Conservation (phyloP, 37 sponge, comb jelly and placozoan genomes). For the Cladorhizidae sp. region DNA sequence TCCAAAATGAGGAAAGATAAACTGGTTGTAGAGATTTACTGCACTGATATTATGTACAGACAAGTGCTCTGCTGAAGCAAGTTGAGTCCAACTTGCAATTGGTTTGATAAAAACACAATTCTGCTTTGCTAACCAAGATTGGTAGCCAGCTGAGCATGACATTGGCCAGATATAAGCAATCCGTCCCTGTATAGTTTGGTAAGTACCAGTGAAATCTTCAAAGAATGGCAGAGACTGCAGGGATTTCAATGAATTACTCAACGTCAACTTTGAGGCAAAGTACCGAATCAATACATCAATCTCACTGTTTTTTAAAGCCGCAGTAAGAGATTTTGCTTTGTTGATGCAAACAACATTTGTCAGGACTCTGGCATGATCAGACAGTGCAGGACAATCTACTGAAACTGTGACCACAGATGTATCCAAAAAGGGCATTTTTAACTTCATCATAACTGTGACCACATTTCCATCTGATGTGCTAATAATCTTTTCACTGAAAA, state of each 20-base stretch:
- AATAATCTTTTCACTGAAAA: neutral
- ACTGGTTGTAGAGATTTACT: conserved; percentile 25
- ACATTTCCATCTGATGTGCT: neutral
- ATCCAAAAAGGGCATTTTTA: conserved; percentile 33
- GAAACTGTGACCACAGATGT: neutral
- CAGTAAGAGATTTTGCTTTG: neutral
- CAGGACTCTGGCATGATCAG: conserved; percentile 6
- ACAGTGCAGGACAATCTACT: conserved; percentile 18
- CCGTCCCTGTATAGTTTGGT: neutral
- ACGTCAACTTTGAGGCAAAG: neutral
- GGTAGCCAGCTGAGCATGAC: conserved; percentile 5
- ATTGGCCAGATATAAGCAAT: conserved; percentile 42
- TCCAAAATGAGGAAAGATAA: conserved; percentile 35
- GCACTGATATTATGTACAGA: conserved; percentile 7
- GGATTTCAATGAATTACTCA: neutral
- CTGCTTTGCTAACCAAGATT: conserved; percentile 13
- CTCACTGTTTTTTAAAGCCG: neutral
- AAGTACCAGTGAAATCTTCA: conserved; percentile 19
- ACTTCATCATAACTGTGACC: neutral
- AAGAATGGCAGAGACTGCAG: conserved; percentile 53
- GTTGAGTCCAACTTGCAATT: conserved; percentile 20
- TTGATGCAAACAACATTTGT: conserved; percentile 12
- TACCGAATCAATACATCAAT: neutral
- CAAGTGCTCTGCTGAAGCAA: neutral
- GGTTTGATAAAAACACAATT: conserved; percentile 28